Base-by-base conservation (phyloP, 2,113 vertebrate genomes). In the Spermophilus dauricus region DNA sequence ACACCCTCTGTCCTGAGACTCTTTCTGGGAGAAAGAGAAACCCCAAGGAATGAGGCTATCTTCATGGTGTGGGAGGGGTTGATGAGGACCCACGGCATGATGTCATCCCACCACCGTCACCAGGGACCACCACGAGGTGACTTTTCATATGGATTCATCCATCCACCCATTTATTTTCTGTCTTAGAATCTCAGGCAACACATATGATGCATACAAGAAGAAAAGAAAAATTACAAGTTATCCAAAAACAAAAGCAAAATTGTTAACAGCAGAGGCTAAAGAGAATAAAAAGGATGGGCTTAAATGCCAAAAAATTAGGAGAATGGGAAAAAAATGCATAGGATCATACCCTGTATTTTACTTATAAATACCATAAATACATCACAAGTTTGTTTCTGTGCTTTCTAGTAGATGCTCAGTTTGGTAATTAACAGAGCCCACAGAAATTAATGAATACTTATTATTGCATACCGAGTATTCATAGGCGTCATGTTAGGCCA, bases 391-490 rank as follows among this genome's bases (percentile, higher is more conserved):
- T 87, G 48, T 87, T 86, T 93, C 83, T 82, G 70, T 81, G 78
- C 85, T 93, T 89, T 95, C n/a, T 48, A 76, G 76, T 76, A 90
- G 76, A 70, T 34, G 69, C 28, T 90, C 58, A 58, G 77, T 48
- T 87, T 94, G 42, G 42, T 95, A 89, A 97, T 86, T 96, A 91
- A 89, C 80, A 70, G 37, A 63, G 34, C 42, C 48, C 16, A 24
- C 76, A 65, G 86, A 51, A 95, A 93, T 93, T 56, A 91, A 91
- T 86, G 83, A 86, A 51, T 89, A 88, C 53, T 95, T 80, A 84
- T 95, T 80, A 84, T 17, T 70, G 42, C n/a, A 73, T 42, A 32
- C 72, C 51, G 92, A 81, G 77, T 91, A 34, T 92, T 96, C 63
- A 34, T 82, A 53, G 42, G 34, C 58, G 58, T 75, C 37, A 0